Evolutionary conservation across 2,797 vertebrate genomes (phyloP).

Genomic region (Anisognathus igniventris): DNA sequence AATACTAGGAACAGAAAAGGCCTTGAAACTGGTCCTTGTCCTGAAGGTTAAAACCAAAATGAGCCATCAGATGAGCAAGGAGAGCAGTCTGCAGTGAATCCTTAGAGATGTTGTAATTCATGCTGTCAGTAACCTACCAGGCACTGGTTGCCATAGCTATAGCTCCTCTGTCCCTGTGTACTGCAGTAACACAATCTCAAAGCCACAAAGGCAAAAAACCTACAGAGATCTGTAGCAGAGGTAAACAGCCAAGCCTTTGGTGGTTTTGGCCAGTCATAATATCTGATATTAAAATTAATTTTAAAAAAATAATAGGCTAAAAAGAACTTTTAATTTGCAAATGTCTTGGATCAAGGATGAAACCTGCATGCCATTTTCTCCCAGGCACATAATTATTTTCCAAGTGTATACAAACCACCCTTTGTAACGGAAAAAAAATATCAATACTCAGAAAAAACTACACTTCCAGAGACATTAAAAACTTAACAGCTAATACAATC

Average conservation of each 20-base stretch:
- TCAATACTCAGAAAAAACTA: neutral
- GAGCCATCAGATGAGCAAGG: neutral
- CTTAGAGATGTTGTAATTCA: neutral
- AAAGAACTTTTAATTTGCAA: neutral
- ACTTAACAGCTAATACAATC: neutral
- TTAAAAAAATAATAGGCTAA: neutral
- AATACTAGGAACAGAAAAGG: neutral
- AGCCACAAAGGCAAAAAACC: neutral
- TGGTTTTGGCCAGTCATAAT: neutral
- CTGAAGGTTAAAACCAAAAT: neutral
- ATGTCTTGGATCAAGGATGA: neutral
- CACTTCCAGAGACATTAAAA: neutral
- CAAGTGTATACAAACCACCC: neutral
- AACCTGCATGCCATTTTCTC: neutral
- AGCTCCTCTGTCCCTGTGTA: neutral
- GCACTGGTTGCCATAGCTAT: slow-evolving; percentile 26
- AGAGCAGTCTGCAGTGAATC: neutral
- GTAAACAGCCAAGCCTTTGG: neutral
- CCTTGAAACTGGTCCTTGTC: neutral
- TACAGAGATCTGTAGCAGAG: neutral
- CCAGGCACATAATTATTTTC: neutral
- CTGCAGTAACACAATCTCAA: neutral
- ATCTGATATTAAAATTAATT: neutral
- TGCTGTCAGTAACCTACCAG: neutral
- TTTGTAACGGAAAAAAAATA: neutral